Evolutionary conservation across 2,888 invertebrate genomes (phyloP), one percentile per base, ranked within the genome.

Genomic region (Drosophila rubida): DNA sequence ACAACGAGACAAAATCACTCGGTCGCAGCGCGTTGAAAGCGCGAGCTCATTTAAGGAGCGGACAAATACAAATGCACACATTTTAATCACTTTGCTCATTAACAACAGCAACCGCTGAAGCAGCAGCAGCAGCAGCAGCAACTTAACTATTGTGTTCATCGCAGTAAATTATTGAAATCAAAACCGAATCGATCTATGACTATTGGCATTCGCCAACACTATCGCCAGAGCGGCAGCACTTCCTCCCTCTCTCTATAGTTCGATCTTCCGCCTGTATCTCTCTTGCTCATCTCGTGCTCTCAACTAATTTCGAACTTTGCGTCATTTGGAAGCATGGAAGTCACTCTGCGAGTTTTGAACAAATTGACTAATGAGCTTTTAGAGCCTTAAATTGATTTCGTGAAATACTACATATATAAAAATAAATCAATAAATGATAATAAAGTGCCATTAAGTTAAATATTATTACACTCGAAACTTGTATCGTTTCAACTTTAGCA

Each of bases 61-160:
- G 90, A 89, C 89, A 83, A 81, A 86, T 87, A 89, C 80, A 90
- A 90, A 90, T 90, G 89, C 82, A 86, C 79, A 86, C 80, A 77
- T 80, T 90, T 90, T 90, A 90, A 90, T 90, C 90, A 90, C 80
- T 87, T 79, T 78, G 83, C 82, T 82, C 88, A 90, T 90, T 89
- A 90, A 82, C 80, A 73, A 65, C 57, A 25, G 23, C 66, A 13
- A 41, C 55, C 37, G 6, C 39, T 30, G 19, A 19, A 46, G 37
- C 51, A 30, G 35, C 54, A 73, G 7, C 45, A 37, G 13, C 35
- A 27, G 13, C 46, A 23, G 22, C 39, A 51, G 4, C 51, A 27
- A 16, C 41, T 16, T 41, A 16, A 13, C 51, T 53, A 53, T 53
- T 53, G 51, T 53, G 16, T 16, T 16, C 39, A 14, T 35, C 25